Base-by-base conservation (phyloP, 2,113 vertebrate genomes). In the Aythya baeri region DNA sequence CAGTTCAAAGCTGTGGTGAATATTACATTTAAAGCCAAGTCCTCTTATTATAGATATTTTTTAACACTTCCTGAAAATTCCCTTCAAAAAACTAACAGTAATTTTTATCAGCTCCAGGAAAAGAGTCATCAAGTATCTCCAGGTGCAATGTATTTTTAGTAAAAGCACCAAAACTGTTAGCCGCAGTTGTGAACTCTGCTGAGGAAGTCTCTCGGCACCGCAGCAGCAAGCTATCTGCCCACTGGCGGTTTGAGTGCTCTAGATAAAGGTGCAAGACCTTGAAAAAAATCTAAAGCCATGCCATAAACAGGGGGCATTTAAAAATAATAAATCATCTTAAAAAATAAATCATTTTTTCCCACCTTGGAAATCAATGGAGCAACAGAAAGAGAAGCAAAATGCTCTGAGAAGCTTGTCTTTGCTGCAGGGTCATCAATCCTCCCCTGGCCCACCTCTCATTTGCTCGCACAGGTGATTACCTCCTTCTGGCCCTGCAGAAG, bases 111-210 rank as follows among this genome's bases (percentile, higher is more conserved):
- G 93, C 71, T 96, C 86, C 15, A 17, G 92, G 65, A 94, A 93
- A 83, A 95, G 95, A 96, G 82, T 93, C 92, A 97, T 97, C 93
- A 90, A 94, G 83, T 93, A 85, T 92, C 85, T 96, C 89, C 92
- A 97, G 94, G 92, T 95, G 94, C 89, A 93, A 97, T 84, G 78
- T 95, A 96, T 94, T 97, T 96, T 97, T 94, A 96, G 92, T 93
- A 96, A 91, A 96, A 84, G 44, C 83, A 84, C 83, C 86, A 68
- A 95, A 96, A 88, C 91, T 96, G 92, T 92, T 93, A 96, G 80
- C 84, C 6, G 0, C 73, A 94, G 84, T 94, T 97, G 94, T 94
- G 95, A 96, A 97, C 93, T 83, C 81, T 82, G 94, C 86, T 44
- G 89, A 93, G 86, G 80, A 84, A 94, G 92, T 96, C 95, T 94